Base-by-base conservation (phyloP, 2,888 invertebrate species). In the Lepas anatifera region DNA sequence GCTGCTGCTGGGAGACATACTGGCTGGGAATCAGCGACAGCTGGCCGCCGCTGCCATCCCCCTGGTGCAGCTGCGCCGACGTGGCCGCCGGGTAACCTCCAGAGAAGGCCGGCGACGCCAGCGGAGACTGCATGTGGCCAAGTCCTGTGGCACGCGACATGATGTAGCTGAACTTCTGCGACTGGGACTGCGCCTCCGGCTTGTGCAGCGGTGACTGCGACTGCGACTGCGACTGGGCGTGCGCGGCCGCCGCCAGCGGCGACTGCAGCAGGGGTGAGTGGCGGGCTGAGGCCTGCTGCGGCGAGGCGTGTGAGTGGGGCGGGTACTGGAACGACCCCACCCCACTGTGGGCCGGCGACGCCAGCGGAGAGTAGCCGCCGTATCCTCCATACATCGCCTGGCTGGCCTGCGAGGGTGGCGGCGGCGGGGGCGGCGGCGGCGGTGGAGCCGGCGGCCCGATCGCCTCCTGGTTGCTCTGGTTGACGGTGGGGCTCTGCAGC, bases 381-480 rank as follows among this genome's bases (percentile, higher is more conserved):
- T 58, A 58, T 22, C 22, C 22, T 6, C 22, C 22, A 35, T 58
- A 58, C 58, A 58, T 58, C 25, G 35, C 58, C 6, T n/a, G 25
- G 16, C 58, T 32, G 13, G 48, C 48, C 8, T 16, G 8, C 48
- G 48, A 8, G 1, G 48, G n/a, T 18, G 48, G 48, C 48, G 48
- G 22, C 6, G 22, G 22, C n/a, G 25, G n/a, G 2, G 32, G 32
- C 29, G 39, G 22, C 35, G 64, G n/a, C 37, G 64, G n/a, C 25
- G 66, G 66, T 27, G 41, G 39, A 11, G 66, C 37, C 39, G 66
- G 16, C 13, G 64, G 25, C 25, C 37, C 66, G 25, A 66, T 18
- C 66, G 37, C 66, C 39, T 66, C 39, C 66, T 66, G 66, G 66
- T 66, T 66, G 66, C 66, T 66, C 66, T 66, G 66, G 41, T 66